Base-by-base conservation (phyloP, 2,797 vertebrate genomes). In the Microhierax caerulescens region DNA sequence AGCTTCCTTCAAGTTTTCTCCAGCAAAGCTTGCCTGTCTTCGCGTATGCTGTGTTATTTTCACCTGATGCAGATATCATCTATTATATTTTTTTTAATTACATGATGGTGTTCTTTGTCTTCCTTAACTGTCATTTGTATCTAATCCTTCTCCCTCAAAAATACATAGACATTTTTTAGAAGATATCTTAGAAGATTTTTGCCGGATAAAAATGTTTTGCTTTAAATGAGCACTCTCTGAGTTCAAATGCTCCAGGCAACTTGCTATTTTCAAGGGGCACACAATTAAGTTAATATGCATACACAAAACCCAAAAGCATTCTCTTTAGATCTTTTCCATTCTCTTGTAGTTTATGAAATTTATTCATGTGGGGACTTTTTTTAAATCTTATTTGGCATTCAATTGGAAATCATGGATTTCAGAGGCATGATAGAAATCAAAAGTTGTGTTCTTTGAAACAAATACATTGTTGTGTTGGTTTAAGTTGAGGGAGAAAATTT, bases 391-490 rank as follows among this genome's bases (percentile, higher is more conserved):
- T 74, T 91, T 88, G 36, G 4, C 32, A n/a, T 86, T 92, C 32
- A 41, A 85, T 95, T 90, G 48, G 69, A 92, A 96, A 94, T 83
- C 11, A 30, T 57, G 14, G 59, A 75, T 91, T 93, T 96, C 54
- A 91, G 68, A 85, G 16, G 13, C 41, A 57, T 34, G 36, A 32
- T 75, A 60, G 75, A 91, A 79, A 89, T 89, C 13, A 82, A 73
- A 83, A 48, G 13, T 36, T 54, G 5, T 45, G 32, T 75, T 59
- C 17, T 91, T 88, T 37, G 34, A 85, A 94, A 43, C 14, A 85
- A 89, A 87, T 56, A 11, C 8, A 21, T 78, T 41, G 25, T 41
- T 21, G 64, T 87, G 4, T 57, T 76, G 8, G 60, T 95, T 91
- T 84, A 79, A 54, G 11, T 79, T 54, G 43, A 81, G 20, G 6